Base-by-base conservation (phyloP, 2,888 invertebrate genomes). In the Agrotis puta region DNA sequence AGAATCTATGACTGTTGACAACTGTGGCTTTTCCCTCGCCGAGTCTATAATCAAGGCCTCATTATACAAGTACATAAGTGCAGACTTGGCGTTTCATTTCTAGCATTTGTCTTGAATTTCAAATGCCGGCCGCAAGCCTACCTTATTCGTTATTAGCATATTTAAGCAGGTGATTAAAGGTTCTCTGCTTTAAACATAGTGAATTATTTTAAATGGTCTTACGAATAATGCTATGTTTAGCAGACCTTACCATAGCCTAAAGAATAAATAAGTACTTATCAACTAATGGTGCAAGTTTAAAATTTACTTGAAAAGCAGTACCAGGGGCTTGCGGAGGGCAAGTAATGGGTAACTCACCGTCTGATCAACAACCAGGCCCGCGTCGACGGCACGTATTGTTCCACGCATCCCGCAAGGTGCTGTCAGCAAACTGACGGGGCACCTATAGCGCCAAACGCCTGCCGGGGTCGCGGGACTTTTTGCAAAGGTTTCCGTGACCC, bases 11-110 rank as follows among this genome's bases (percentile, higher is more conserved):
- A n/a, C 47, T 27, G 20, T 33, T 39, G 70, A 14, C 58, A 59
- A 47, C 54, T 82, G 82, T 45, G 70, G 9, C 14, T 27, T 20
- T 77, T 54, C 70, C 63, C 58, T 16, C 22, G 11, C 5, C n/a
- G 6, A 64, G 16, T 0, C 54, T 77, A 78, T 64, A 82, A 77
- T 77, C 79, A 82, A 16, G 14, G n/a, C n/a, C n/a, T 20, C 47
- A 76, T 51, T 80, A 56, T 6, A 18, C 27, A 54, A 9, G 27
- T 13, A 43, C 27, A 48, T 58, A 71, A 13, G 9, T 33, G 33
- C 2, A 0, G 18, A 43, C 20, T 45, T 1, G 33, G 47, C 48
- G 48, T 47, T 43, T 76, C 3, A 68, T 77, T 76, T 14, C 16
- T 16, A 66, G 45, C 33, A 48, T 69, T 74, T 50, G 50, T 57